Evolutionary conservation across 2,888 invertebrate species (phyloP).

Genomic region (Malacosoma neustria): DNA sequence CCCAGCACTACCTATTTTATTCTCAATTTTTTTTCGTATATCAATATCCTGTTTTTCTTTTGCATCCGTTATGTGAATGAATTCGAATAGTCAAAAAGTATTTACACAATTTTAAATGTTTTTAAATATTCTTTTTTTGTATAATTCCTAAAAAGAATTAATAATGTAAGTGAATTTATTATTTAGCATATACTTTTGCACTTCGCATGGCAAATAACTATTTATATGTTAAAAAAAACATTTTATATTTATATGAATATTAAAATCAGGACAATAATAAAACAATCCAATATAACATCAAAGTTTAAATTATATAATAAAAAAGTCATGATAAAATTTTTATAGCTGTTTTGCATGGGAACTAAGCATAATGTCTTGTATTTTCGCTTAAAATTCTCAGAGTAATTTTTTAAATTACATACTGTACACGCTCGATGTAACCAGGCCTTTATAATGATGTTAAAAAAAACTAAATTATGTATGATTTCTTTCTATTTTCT

Average conservation of each 20-base stretch:
- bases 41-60: constrained; percentile 12
- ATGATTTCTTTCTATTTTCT: background rate
- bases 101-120: background rate
- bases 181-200: too few species aligned
- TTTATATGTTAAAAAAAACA: too few species aligned
- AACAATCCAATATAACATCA: too few species aligned
- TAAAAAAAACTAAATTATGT: constrained; percentile 9
- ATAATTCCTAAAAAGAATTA: too few species aligned
- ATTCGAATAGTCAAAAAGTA: constrained; percentile 9
- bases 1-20: constrained; percentile 44
- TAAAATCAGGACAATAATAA: too few species aligned
- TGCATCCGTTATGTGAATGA: constrained; percentile 8
- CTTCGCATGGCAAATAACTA: too few species aligned
- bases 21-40: constrained; percentile 18
- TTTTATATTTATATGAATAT: too few species aligned
- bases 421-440: constrained; percentile 68
- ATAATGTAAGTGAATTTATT: too few species aligned
- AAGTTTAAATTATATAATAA: too few species aligned
- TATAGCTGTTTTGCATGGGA: constrained; percentile 39
- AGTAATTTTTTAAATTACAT: constrained; percentile 18
- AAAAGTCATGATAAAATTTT: too few species aligned
- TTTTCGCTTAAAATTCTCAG: background rate
- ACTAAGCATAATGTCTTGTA: constrained; percentile 14
- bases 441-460: constrained; percentile 28
- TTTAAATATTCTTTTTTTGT: too few species aligned